Evolutionary conservation across 2,113 vertebrate species (phyloP), one percentile per base, ranked within the genome.

Genomic region (Tetrax tetrax): DNA sequence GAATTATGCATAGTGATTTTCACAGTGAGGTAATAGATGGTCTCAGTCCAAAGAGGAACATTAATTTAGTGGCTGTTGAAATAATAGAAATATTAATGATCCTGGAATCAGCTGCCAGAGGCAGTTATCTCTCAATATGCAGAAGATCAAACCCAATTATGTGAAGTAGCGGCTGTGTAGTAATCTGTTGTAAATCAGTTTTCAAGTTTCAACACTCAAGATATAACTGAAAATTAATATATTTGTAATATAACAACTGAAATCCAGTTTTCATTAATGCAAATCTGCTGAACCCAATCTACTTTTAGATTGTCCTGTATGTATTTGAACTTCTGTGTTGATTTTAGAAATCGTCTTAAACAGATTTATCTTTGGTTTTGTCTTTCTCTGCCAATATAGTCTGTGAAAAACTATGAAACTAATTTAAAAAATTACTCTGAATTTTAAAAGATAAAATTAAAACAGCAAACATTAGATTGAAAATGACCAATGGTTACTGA

Each of bases 61-160:
- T 65, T 53, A 80, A 56, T 51, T 18, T 60, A 80, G 29, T 25
- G 10, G 27, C 45, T 83, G 21, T 29, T 91, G 54, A 51, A 83
- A 91, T 76, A 79, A 72, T 6, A 83, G 33, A 75, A 79, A 80
- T 92, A 68, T 76, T 82, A 93, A 79, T 50, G 38, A 88, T 72
- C 29, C 2, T 64, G 35, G 21, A 79, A 1, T 83, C 18, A 75
- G 47, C 43, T 68, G 11, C 53, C 43, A 50, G 22, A 79, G 37
- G 28, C 50, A 75, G 25, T 60, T 93, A 7, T 80, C 33, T 83
- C n/a, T 76, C 41, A 60, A 35, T 33, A 92, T 57, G 54, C 45
- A 87, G 31, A 92, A 16, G 27, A 61, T 86, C 80, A 77, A 86
- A 83, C 21, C 9, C 18, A 65, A 48, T 83, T 89, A 47, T n/a